Evolutionary conservation across 2,797 vertebrate species (phyloP), one percentile per base, ranked within the genome.

Genomic region (Manis crassicaudata): DNA sequence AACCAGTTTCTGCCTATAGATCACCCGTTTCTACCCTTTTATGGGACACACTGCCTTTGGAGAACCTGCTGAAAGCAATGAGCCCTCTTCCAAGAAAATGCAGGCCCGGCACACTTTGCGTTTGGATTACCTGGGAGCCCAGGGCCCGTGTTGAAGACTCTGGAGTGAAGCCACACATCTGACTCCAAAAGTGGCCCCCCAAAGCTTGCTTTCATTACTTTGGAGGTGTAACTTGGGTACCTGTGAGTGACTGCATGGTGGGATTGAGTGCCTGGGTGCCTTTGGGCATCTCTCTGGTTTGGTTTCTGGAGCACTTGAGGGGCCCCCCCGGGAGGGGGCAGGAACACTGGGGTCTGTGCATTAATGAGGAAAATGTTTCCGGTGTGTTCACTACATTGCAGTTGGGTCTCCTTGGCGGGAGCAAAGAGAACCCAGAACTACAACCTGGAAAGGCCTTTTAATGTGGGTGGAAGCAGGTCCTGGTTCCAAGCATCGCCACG

Each of bases 1-100:
- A 27, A 46, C 54, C 35, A 12, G 13, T 90, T 63, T 76, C 54
- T 60, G 14, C 7, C 37, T 82, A 3, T 4, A 63, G 46, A n/a
- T 52, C 52, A 50, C 17, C 63, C 3, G 70, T 32, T 84, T 60
- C 56, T 29, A 62, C 25, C 16, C 46, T 56, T 67, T 79, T 29
- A 40, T 21, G 35, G 37, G 21, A 73, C 32, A 52, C 1, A 35
- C 58, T 40, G 5, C 60, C 35, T 68, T 88, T 83, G 76, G 65
- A 76, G 52, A 80, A 88, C 80, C 75, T 88, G 73, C 25, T 80
- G 58, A 94, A 80, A 81, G 60, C 58, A 23, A 43, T 5, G 5
- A 54, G 35, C 23, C 4, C 17, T 54, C 29, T 85, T 21, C 58
- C 29, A 62, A 88, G 52, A 83, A 70, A 83, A 63, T n/a, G 32